Evolutionary conservation across 2,888 invertebrate species (phyloP), one percentile per base, ranked within the genome.

Genomic region (Clivina fossor): DNA sequence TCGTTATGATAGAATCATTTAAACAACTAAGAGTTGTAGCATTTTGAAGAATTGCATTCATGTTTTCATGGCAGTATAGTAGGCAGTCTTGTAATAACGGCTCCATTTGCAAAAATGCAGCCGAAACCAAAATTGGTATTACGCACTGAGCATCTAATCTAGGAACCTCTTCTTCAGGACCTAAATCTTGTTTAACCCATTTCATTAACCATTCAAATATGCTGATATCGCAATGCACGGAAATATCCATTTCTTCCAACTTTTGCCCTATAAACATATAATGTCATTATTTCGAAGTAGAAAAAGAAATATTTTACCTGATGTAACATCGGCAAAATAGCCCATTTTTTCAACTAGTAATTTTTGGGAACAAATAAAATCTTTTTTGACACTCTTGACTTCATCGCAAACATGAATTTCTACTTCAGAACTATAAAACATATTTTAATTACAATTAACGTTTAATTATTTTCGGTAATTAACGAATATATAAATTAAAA

Each of bases 151-250:
- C 80, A 69, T 93, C 93, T 35, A 90, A 72, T 33, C 76, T 72
- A 0, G 90, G 90, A 80, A 83, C 82, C 62, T 83, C 83, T 0
- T 82, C 83, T 56, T 83, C 80, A 57, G 82, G 75, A 1, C 60
- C 38, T 57, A 82, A 78, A 63, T 88, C 88, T 22, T 83, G 80
- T 71, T 93, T 93, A n/a, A 95, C 90, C 92, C 95, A 96, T 61
- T 86, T 84, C 89, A 96, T 93, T 48, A 97, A 76, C 94, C 95
- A 96, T 66, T 95, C 95, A 73, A 97, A 97, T 59, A 96, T 93
- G 70, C 89, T 82, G 55, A 97, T 88, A 74, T 97, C 96, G 70
- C 96, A 97, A 70, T 96, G 96, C 0, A 97, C 96, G 0, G 94
- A 94, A 63, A 97, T 96, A 68, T 96, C 95, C 84, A 95, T 93